Evolutionary conservation across 2,888 invertebrate species (phyloP), one percentile per base, ranked within the genome.

Genomic region (Platycnemis pennipes): DNA sequence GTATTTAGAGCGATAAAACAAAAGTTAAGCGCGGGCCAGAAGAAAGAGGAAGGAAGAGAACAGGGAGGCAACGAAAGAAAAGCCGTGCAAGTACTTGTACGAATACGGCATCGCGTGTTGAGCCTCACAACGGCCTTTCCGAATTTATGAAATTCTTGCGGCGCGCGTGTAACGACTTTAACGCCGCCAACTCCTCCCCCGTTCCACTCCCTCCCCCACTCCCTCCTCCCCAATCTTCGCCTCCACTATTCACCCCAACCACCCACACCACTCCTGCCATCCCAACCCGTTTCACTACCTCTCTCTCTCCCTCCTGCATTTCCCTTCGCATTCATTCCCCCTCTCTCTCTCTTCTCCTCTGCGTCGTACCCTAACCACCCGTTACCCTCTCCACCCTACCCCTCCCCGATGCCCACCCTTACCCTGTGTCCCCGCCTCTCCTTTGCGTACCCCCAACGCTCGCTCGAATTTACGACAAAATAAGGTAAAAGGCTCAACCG

Each of bases 161-260:
- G 77, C 77, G 77, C 77, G 77, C 77, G 77, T 31, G 77, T 77
- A 77, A 77, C 77, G 77, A 77, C 77, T 77, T 77, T 77, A 77
- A 77, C 77, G 77, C 49, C 13, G 49, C 31, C 37, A 37, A 49
- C 19, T 26, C 63, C 19, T 26, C 63, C 26, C 63, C 26, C 16
- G 5, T 63, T 22, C 77, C 77, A 37, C 31, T 37, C 77, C 37
- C 22, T 37, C 37, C 37, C 22, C 31, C n/a, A 8, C 69, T 31
- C 69, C 31, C 5, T 16, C 77, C 31, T 13, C 37, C 22, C 77
- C 37, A 2, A 16, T 77, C 37, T 11, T 49, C 49, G 13, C 49
- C 49, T 49, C 19, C 13, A 11, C 49, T 49, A 49, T 19, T 37
- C 77, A 37, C 77, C 77, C 63, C 63, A 5, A n/a, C n/a, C 26